Evolutionary conservation across 2,113 vertebrate species (phyloP).

Genomic region (Cryptomyrus ogoouensis): DNA sequence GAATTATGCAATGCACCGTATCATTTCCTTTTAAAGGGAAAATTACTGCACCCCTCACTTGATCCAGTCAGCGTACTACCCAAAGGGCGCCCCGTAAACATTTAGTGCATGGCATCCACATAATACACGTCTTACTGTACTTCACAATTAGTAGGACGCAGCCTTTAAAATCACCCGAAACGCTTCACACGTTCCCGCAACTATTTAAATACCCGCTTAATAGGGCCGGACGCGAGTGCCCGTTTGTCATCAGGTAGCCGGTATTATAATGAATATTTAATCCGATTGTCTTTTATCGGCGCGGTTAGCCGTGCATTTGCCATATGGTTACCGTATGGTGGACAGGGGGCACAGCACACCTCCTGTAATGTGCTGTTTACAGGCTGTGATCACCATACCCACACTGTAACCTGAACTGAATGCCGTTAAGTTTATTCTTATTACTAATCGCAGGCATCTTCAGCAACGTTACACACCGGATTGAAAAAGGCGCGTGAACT

Average conservation of each 20-base stretch:
- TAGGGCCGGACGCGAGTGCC: neutral
- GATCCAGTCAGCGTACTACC: neutral
- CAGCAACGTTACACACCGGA: neutral
- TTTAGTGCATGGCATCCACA: neutral
- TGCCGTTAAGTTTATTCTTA: neutral
- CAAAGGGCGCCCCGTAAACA: neutral
- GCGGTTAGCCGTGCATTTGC: neutral
- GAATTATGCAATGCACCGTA: neutral
- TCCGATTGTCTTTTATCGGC: neutral
- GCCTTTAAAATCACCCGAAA: neutral
- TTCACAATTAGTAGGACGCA: neutral
- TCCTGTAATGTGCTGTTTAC: neutral
- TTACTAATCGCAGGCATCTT: neutral
- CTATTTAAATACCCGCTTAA: neutral
- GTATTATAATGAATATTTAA: conserved; percentile 2
- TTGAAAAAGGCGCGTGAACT: neutral
- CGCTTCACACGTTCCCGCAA: neutral
- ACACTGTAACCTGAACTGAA: neutral
- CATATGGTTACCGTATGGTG: neutral
- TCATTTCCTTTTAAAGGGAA: neutral
- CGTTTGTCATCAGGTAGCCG: neutral
- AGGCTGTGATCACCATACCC: neutral
- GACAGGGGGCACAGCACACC: neutral
- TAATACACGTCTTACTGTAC: neutral
- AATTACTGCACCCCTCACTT: neutral